Percentiles rank a stretch among this genome's conserved stretches.
Conservation (phyloP, 2,888 invertebrate species). For the Neria commutata region DNA sequence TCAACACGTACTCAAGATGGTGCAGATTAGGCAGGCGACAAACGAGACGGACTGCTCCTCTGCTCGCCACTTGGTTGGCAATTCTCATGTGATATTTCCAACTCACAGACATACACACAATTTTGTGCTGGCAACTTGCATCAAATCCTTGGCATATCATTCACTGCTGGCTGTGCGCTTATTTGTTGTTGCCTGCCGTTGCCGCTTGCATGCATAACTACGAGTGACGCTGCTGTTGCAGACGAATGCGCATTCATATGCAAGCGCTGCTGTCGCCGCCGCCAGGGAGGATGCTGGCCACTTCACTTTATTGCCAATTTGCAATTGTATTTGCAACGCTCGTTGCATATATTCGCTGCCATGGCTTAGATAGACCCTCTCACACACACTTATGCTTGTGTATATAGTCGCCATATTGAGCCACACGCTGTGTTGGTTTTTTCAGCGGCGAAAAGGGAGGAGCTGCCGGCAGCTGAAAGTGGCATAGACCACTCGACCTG, state of each 20-base stretch:
- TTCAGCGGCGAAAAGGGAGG: too few relatives aligned
- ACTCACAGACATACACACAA: not conserved
- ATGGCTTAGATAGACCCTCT: not conserved
- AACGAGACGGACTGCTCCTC: too few relatives aligned
- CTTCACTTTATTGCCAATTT: constrained; percentile 19
- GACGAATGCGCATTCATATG: not conserved
- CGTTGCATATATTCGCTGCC: not conserved
- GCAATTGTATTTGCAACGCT: constrained; percentile 12
- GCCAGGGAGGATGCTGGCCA: not conserved
- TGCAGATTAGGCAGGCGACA: too few relatives aligned
- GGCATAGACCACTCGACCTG: constrained; percentile 44
- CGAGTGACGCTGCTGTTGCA: not conserved
- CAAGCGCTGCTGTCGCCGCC: constrained; percentile 2
- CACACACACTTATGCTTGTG: too few relatives aligned
- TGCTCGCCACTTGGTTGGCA: too few relatives aligned
- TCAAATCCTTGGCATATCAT: not conserved
- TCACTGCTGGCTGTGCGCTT: not conserved
- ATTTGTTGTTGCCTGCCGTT: not conserved
- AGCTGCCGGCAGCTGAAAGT: not conserved
- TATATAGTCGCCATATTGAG: too few relatives aligned
- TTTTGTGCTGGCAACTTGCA: not conserved
- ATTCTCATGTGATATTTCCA: too few relatives aligned
- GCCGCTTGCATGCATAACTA: not conserved
- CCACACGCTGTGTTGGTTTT: too few relatives aligned
- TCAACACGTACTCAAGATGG: not conserved